Percentiles rank a stretch among this genome's conserved stretches.
phyloP scores from a whole-genome alignment of 2,888 invertebrate genomes.

The Danaus chrysippus region DNA sequence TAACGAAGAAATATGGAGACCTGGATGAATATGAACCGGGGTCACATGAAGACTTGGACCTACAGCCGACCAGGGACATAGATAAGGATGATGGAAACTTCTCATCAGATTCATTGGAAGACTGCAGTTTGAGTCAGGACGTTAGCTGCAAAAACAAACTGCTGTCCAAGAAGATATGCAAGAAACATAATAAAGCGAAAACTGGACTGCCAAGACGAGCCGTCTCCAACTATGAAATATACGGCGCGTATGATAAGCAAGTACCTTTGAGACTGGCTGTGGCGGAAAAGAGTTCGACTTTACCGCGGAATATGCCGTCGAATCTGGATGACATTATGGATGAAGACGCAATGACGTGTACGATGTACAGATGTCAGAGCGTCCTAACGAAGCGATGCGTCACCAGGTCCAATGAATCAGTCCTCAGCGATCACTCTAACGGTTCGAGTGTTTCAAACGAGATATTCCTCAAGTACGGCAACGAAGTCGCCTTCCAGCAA shows the following conservation, averaged over 20 bases:
- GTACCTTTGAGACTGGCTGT: slow-evolving; percentile 63
- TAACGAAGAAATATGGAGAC: slow-evolving; percentile 81
- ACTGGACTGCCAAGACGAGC: slow-evolving; percentile 81
- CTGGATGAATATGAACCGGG: slow-evolving; percentile 72
- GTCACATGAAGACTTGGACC: slow-evolving; percentile 52
- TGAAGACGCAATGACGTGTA: slow-evolving; percentile 66
- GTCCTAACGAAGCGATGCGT: slow-evolving; percentile 77
- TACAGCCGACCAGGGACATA: slow-evolving; percentile 63
- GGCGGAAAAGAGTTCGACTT: slow-evolving; percentile 68
- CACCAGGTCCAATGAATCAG: slow-evolving; percentile 78
- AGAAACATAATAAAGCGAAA: slow-evolving; percentile 70
- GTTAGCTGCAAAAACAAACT: slow-evolving; percentile 71
- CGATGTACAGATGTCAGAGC: slow-evolving; percentile 72
- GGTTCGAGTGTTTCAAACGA: slow-evolving; percentile 75
- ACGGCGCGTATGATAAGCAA: slow-evolving; percentile 65
- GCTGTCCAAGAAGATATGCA: slow-evolving; percentile 75
- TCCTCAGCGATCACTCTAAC: slow-evolving; percentile 73
- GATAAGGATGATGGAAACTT: slow-evolving; percentile 83
- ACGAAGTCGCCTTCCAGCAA: slow-evolving; percentile 72
- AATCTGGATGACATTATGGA: slow-evolving; percentile 75
- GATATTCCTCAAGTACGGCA: slow-evolving; percentile 73
- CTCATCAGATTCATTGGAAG: slow-evolving; percentile 89
- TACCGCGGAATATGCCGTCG: slow-evolving; percentile 75
- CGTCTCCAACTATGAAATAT: slow-evolving; percentile 89
- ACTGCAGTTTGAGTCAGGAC: slow-evolving; percentile 80